Evolutionary conservation across 30 jellyfish, hydroid and myxozoan species (phyloP).

Genomic region (Aurelia sp.): DNA sequence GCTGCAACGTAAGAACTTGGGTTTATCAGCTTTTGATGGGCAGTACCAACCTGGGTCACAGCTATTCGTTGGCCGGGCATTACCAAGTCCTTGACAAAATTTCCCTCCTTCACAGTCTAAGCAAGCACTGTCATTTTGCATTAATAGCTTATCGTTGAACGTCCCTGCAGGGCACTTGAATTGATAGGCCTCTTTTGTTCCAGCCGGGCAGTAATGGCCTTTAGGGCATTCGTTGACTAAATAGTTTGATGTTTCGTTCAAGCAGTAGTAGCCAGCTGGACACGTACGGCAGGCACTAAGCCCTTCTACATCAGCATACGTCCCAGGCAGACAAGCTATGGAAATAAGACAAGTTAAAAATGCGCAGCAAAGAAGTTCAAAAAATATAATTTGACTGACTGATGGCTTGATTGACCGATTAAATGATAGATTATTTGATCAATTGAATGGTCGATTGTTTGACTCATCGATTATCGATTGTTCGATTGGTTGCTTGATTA

Average conservation of each 20-base stretch:
- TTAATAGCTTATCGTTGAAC: conserved; percentile 62
- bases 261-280: conserved; percentile 95
- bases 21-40: conserved; percentile 82
- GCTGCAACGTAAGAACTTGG: conserved; percentile 58
- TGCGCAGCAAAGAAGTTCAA: too few relatives aligned
- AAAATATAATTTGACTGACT: too few relatives aligned
- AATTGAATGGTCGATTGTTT: too few relatives aligned
- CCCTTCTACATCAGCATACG: conserved; percentile 83
- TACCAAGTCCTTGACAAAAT: conserved; percentile 94
- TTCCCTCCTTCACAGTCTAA: conserved; percentile 85
- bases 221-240: conserved; percentile 84
- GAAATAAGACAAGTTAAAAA: not conserved
- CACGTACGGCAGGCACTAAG: conserved; percentile 79
- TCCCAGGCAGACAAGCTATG: conserved; percentile 88
- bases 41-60: conserved; percentile 94
- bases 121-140: conserved; percentile 75
- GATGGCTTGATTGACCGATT: too few relatives aligned
- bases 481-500: too few relatives aligned
- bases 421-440: too few relatives aligned
- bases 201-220: conserved; percentile 95
- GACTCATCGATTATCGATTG: too few relatives aligned
- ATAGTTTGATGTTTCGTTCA: conserved; percentile 80
- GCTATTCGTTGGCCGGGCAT: conserved; percentile 74
- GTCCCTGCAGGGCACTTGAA: conserved; percentile 93
- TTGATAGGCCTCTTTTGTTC: conserved; percentile 83